Evolutionary conservation across 1,140 invertebrate species (phyloP), one percentile per base, ranked within the genome.

Genomic region (Papilio aristodemus): DNA sequence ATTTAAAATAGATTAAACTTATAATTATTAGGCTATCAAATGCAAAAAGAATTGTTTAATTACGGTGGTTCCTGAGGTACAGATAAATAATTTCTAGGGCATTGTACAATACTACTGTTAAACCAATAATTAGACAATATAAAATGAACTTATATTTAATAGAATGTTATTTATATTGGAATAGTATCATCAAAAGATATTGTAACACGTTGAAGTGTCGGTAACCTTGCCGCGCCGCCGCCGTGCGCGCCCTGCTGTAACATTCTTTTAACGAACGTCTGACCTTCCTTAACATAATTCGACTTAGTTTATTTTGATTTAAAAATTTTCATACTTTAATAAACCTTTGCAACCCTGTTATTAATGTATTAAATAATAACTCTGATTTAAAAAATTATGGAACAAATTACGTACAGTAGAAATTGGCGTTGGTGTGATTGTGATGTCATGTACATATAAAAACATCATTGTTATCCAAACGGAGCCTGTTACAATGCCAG

Each of bases 261-360:
- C 46, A 54, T 54, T 54, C 46, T 54, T 22, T 54, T 54, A 22
- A 54, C 46, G 19, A 54, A 54, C 46, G 1, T 54, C 22, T 54
- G 46, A 54, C 46, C 46, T 54, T 54, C 46, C 46, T 54, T 22
- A 22, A 54, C 46, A 50, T 22, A 46, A 50, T 50, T 50, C 9
- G 4, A 17, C 22, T 50, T 22, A 50, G 4, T 50, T 22, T 9
- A 22, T 17, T 9, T 17, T 22, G 11, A 19, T 32, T 32, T n/a
- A 39, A 19, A 46, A 4, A 46, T 8, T 22, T 46, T 19, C 6
- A 22, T 22, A 25, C 19, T 11, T 50, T 46, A 19, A n/a, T n/a
- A n/a, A n/a, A n/a, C n/a, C n/a, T n/a, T n/a, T n/a, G n/a, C n/a
- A n/a, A n/a, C n/a, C n/a, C n/a, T n/a, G n/a, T n/a, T n/a, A n/a